phyloP scores from a whole-genome alignment of 1,140 invertebrate genomes.

The Trichonephila clavipes region DNA sequence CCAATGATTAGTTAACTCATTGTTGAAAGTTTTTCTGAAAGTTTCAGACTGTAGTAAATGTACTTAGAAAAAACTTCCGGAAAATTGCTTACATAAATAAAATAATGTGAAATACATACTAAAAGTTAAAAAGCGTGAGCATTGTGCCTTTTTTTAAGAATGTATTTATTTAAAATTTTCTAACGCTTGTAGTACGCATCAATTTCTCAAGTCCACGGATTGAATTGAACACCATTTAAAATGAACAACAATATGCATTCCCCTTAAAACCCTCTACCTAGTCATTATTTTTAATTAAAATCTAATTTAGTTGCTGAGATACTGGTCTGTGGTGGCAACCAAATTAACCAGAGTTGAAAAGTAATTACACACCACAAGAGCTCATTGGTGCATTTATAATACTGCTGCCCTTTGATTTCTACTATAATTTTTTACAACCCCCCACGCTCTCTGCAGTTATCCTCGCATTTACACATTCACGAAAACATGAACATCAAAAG shows the following conservation, averaged over 20 bases:
- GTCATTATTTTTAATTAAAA: slow-evolving; percentile 36
- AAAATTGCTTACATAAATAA: no score
- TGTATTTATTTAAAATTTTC: neutral
- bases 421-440: neutral
- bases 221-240: neutral
- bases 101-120: no score
- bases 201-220: neutral
- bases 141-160: no score
- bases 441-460: neutral
- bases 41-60: no score
- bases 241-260: slow-evolving; percentile 21
- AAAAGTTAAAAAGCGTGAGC: no score
- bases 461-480: slow-evolving; percentile 14
- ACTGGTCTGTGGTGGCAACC: neutral
- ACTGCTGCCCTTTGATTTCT: slow-evolving; percentile 3
- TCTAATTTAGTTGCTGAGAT: slow-evolving; percentile 2
- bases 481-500: neutral
- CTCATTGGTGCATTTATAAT: slow-evolving; percentile 22
- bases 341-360: slow-evolving; percentile 32
- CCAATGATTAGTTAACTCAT: no score
- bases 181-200: neutral
- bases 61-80: no score
- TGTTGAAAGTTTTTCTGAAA: no score
- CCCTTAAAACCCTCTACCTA: neutral
- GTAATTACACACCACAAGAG: slow-evolving; percentile 25